Evolutionary conservation across 2,888 invertebrate species (phyloP), one percentile per base, ranked within the genome.

Genomic region (Cyclophora albipunctata): DNA sequence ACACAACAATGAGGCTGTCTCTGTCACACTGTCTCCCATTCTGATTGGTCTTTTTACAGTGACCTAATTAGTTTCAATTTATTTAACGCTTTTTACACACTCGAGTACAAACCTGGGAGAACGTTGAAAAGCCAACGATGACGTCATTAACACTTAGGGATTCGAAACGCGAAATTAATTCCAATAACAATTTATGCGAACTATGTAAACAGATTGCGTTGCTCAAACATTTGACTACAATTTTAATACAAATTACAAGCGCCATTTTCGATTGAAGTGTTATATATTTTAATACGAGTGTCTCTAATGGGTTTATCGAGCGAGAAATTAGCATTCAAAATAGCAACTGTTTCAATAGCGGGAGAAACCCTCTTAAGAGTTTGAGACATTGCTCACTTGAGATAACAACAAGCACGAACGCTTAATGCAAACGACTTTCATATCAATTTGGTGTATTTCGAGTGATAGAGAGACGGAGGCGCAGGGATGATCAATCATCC

Each of bases 361-460:
- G 60, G 62, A 66, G 59, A 60, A 66, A 66, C 62, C 60, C 55
- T 63, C 63, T 54, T 58, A 53, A 53, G 50, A 63, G 59, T 62
- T 59, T 62, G 60, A 62, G 62, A 60, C 58, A 55, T 62, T 60
- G 64, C 63, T 64, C 60, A 61, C 57, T 54, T 47, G 60, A 71
- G 71, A 71, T 70, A 70, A 69, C 57, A 57, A 57, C 65, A 67
- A 64, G 64, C 61, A 55, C 58, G 66, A 66, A 69, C 67, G 67
- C 65, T 69, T 60, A 60, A 64, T 60, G 60, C 61, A 63, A 65
- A 64, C 61, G 59, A 58, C 60, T 58, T 59, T 59, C 57, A 61
- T 59, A 56, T 57, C 50, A 56, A 58, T 61, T 60, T 37, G 57
- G 65, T 58, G 58, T 58, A 61, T 53, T 50, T 20, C 20, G 20